phyloP scores from a whole-genome alignment of 2,113 vertebrate species.

The Synchiropus splendidus region DNA sequence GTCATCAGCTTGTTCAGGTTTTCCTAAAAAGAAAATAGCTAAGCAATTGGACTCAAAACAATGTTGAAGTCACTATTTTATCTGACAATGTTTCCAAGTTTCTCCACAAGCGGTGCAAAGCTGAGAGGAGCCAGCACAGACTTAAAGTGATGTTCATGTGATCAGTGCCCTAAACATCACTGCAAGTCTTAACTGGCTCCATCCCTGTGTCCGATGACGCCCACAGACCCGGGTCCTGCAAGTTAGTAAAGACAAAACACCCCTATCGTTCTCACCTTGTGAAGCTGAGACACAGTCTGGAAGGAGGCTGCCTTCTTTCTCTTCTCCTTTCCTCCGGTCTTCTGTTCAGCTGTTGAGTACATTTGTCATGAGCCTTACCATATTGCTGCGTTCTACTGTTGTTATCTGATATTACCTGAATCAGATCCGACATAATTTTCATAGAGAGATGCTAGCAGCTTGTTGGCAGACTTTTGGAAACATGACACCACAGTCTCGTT shows the following conservation, averaged over 20 bases:
- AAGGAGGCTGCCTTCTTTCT: constrained; percentile 90
- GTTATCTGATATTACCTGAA: constrained; percentile 60
- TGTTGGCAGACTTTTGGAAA: constrained; percentile 88
- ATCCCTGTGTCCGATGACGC: constrained; percentile 26
- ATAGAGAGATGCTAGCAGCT: constrained; percentile 78
- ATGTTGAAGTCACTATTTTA: neutral
- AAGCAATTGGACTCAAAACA: too few relatives aligned
- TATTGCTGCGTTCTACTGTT: neutral
- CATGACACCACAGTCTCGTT: constrained; percentile 84
- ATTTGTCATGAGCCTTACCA: neutral
- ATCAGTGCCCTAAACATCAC: constrained; percentile 97
- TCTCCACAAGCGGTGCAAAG: constrained; percentile 5
- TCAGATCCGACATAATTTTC: constrained; percentile 79
- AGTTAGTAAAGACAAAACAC: neutral
- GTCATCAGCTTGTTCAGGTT: constrained; percentile 96
- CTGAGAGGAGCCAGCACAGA: constrained; percentile 91
- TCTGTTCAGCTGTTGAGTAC: constrained; percentile 56
- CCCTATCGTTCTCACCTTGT: constrained; percentile 73
- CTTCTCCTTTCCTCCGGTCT: constrained; percentile 79
- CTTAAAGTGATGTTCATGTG: constrained; percentile 99
- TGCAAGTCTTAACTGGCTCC: constrained; percentile 96
- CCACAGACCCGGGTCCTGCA: neutral
- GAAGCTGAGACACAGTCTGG: constrained; percentile 89
- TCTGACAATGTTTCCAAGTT: neutral
- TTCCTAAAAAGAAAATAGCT: constrained; percentile 66